Conservation (phyloP, 2,888 invertebrate species). For the Poecilus cupreus region DNA sequence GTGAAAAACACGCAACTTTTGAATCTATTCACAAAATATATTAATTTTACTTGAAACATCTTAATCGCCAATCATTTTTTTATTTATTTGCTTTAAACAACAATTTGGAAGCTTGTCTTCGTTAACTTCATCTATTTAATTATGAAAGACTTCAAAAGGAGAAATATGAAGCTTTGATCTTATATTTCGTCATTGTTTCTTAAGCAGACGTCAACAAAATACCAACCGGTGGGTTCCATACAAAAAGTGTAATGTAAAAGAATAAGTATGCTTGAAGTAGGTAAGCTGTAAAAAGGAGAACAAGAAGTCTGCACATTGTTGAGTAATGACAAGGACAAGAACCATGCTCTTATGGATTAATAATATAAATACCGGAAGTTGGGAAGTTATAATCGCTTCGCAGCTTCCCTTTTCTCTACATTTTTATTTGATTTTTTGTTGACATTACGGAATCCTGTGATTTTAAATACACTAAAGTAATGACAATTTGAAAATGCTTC, state of each 20-base stretch:
- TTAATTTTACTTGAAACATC: not conserved
- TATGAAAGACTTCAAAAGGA: conserved; percentile 4
- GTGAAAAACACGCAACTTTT: not conserved
- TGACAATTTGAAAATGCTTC: too few relatives aligned
- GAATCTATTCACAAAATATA: not conserved
- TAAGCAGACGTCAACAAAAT: not conserved
- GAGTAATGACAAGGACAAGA: too few relatives aligned
- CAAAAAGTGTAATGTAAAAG: not conserved
- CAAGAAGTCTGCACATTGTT: too few relatives aligned
- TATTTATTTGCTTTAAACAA: not conserved
- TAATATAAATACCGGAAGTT: too few relatives aligned
- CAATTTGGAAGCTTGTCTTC: not conserved
- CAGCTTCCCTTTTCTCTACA: too few relatives aligned
- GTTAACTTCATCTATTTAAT: conserved; percentile 8
- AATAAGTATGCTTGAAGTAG: not conserved
- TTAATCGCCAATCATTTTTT: not conserved
- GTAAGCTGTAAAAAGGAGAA: not conserved
- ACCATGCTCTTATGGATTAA: too few relatives aligned
- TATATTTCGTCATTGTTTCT: not conserved
- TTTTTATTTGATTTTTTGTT: too few relatives aligned
- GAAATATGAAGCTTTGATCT: not conserved
- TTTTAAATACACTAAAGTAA: too few relatives aligned
- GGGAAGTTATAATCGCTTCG: too few relatives aligned
- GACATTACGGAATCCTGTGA: too few relatives aligned
- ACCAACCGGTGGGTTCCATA: not conserved